Evolutionary conservation across 2,113 vertebrate species (phyloP), one percentile per base, ranked within the genome.

Genomic region (Salvelinus alpinus): DNA sequence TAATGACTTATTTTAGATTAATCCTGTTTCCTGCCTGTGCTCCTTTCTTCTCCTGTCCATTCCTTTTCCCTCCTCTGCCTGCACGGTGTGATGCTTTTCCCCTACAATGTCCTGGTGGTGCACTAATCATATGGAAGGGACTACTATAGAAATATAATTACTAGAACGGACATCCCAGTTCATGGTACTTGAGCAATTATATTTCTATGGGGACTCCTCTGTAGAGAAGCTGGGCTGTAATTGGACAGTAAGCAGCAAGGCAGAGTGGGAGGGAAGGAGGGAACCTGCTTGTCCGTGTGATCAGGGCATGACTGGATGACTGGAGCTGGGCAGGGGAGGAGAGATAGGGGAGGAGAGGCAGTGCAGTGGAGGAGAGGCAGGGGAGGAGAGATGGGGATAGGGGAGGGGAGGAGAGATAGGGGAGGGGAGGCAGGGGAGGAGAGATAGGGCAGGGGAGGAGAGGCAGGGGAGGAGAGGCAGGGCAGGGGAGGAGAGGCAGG

Each of bases 1-100:
- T 51, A 76, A 82, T 8, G 34, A 67, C 77, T 74, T 68, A 51
- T 76, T 79, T 62, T 48, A 76, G 72, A 78, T 74, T 16, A 48
- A 25, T 74, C 11, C 12, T 51, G 11, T 51, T 3, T 16, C 38
- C 9, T 60, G 18, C 51, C 1, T 51, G 11, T 20, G 74, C 44
- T 76, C 64, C 71, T 72, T 78, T 24, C 24, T 24, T 24, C 72
- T 48, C 20, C 14, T 25, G 13, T 59, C 38, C 14, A 18, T 7
- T 20, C 44, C 24, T 12, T 7, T 64, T 5, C 60, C 27, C 60
- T 51, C 14, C 44, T 24, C 22, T n/a, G 22, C 65, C 34, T 31
- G 60, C 13, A 44, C 60, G 60, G n/a, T 44, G 69, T 16, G 20
- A 34, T 47, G 54, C 20, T 51, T 13, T 16, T 16, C 16, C 48